A percentile compares a stretch with the other conserved stretches of the same genome.
phyloP scores from a whole-genome alignment of 2,113 vertebrate species.

The Strix aluco region DNA sequence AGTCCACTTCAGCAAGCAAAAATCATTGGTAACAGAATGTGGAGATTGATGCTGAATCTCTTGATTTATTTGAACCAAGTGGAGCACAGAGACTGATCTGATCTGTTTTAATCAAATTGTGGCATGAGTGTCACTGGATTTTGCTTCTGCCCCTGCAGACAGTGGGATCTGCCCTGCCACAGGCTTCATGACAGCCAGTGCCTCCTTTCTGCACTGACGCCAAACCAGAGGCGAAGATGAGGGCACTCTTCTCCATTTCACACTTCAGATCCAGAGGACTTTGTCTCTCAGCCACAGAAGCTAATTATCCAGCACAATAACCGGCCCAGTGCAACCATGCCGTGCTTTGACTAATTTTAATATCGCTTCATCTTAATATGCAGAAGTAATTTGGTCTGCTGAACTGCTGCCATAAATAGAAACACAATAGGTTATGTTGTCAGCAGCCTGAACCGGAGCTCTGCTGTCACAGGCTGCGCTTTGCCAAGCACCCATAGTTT shows the following conservation, averaged over 20 bases:
- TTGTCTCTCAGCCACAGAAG: neutral
- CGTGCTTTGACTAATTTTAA: slow-evolving; percentile 37
- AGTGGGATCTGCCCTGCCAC: neutral
- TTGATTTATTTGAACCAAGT: neutral
- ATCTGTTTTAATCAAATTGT: neutral
- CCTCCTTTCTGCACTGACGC: neutral
- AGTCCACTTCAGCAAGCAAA: neutral
- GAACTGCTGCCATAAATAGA: slow-evolving; percentile 27
- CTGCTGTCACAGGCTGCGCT: neutral
- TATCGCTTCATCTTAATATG: slow-evolving; percentile 44
- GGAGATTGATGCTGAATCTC: neutral
- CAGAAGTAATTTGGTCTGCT: slow-evolving; percentile 34
- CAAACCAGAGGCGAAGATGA: neutral
- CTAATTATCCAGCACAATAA: slow-evolving; percentile 18
- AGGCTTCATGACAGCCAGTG: rapidly evolving
- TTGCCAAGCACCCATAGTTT: neutral
- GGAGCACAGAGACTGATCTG: neutral
- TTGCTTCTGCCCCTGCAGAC: neutral
- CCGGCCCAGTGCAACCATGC: neutral
- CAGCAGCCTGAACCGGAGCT: neutral
- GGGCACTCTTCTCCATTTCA: neutral
- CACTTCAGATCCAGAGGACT: neutral
- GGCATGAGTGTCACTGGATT: neutral
- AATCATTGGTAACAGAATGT: neutral
- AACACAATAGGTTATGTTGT: slow-evolving; percentile 6